These are phyloP conservation scores for Heterodera schachtii DNA, from an alignment of 1,140 invertebrate species.

Conservation along the genomic window DNA sequence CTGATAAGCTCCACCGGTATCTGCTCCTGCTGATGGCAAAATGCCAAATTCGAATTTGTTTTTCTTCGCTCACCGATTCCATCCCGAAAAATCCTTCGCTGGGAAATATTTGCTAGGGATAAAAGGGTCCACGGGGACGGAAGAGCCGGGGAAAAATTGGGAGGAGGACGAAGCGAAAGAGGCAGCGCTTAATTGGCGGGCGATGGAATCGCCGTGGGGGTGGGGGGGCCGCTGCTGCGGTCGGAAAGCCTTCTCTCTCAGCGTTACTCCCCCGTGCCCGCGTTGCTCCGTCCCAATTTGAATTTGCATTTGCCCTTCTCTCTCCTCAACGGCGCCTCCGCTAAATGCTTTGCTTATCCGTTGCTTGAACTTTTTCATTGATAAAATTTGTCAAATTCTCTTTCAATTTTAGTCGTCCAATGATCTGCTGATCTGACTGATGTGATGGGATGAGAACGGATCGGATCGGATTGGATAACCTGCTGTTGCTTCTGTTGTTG, in stretches of 20 bases:
- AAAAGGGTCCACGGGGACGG: neutral
- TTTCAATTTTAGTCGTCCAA: too few species aligned
- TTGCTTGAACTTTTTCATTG: slow-evolving; percentile 27
- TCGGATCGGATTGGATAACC: too few species aligned
- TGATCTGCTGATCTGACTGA: too few species aligned
- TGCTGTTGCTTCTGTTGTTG: too few species aligned
- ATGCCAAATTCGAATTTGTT: neutral
- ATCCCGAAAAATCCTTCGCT: neutral
- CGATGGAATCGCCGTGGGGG: neutral
- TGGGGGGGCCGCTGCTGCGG: neutral
- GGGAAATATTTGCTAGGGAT: neutral
- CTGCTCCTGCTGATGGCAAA: neutral
- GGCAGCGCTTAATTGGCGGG: neutral
- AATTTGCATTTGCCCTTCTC: neutral
- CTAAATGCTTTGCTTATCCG: slow-evolving; percentile 10
- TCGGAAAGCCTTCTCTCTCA: too few species aligned
- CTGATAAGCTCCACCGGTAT: slow-evolving; percentile 25
- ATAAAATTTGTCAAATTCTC: too few species aligned
- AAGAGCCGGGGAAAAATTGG: slow-evolving; percentile 13
- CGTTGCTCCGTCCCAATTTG: neutral
- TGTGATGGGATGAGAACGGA: too few species aligned
- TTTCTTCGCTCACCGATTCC: neutral
- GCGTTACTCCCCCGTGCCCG: neutral
- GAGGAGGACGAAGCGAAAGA: neutral
- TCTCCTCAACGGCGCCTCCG: neutral